Evolutionary conservation across 2,797 vertebrate genomes (phyloP).

Genomic region (Pristis pectinata): DNA sequence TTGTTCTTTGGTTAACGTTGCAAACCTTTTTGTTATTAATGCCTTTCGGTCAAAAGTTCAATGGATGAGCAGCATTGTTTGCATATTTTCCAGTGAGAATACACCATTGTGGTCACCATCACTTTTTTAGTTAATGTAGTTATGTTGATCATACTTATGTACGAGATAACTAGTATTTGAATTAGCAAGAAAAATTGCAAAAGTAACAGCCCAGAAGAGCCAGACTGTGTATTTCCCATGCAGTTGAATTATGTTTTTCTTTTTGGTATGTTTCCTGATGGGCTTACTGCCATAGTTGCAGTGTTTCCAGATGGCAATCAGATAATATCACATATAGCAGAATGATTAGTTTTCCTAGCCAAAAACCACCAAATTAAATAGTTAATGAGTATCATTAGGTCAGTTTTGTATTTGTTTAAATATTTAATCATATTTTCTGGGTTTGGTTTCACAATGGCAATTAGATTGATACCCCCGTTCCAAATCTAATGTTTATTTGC

Average conservation of each 20-base stretch:
- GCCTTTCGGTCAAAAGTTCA: background rate
- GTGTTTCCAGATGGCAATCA: background rate
- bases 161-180: background rate
- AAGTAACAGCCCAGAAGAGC: background rate
- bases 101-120: background rate
- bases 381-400: background rate
- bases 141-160: too few species aligned
- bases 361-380: background rate
- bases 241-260: background rate
- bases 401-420: background rate
- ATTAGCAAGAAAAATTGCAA: background rate
- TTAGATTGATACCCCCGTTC: background rate
- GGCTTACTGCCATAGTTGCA: background rate
- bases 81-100: background rate
- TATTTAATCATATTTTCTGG: background rate
- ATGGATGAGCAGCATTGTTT: background rate
- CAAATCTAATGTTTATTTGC: background rate
- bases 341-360: background rate
- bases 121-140: background rate
- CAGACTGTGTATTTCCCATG: background rate
- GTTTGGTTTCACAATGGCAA: background rate
- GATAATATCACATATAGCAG: background rate
- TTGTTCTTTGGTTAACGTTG: background rate
- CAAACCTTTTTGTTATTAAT: background rate
- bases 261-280: background rate